Percentiles rank a stretch among this genome's conserved stretches.
Conservation (phyloP, 2,113 vertebrate genomes). For the Smithornis capensis region DNA sequence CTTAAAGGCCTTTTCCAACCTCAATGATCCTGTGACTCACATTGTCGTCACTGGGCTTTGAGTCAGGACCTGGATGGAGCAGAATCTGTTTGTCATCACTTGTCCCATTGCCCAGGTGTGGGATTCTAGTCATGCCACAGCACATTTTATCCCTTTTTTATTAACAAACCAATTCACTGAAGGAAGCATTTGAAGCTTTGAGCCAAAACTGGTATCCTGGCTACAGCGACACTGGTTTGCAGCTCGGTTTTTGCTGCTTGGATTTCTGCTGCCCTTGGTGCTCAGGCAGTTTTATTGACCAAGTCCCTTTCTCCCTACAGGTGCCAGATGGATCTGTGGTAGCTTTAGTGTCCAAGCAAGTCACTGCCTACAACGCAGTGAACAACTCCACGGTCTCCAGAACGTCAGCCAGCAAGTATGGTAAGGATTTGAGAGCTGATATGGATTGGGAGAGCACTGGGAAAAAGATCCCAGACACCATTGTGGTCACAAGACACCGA, state of each 20-base stretch:
- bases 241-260: not conserved
- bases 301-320: slow-evolving; percentile 59
- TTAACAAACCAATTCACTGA: not conserved
- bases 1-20: not conserved
- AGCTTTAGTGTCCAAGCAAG: slow-evolving; percentile 96
- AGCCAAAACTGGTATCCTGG: not conserved
- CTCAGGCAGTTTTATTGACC: not conserved
- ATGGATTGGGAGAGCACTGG: not conserved
- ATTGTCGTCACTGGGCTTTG: not conserved
- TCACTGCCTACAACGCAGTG: slow-evolving; percentile 94
- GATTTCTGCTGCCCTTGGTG: not conserved
- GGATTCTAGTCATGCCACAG: not conserved
- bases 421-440: slow-evolving; percentile 62
- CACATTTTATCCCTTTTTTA: not conserved
- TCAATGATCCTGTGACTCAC: not conserved
- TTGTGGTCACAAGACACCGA: not conserved
- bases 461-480: rapidly evolving
- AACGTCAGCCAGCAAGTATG: slow-evolving; percentile 97
- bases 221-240: not conserved
- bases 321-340: slow-evolving; percentile 93
- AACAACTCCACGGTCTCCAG: slow-evolving; percentile 97
- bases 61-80: not conserved
- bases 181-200: not conserved
- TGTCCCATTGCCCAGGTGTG: not conserved
- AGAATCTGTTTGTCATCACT: not conserved